Evolutionary conservation across 2,888 invertebrate species (phyloP), one percentile per base, ranked within the genome.

Genomic region (Priocnemis perturbator): DNA sequence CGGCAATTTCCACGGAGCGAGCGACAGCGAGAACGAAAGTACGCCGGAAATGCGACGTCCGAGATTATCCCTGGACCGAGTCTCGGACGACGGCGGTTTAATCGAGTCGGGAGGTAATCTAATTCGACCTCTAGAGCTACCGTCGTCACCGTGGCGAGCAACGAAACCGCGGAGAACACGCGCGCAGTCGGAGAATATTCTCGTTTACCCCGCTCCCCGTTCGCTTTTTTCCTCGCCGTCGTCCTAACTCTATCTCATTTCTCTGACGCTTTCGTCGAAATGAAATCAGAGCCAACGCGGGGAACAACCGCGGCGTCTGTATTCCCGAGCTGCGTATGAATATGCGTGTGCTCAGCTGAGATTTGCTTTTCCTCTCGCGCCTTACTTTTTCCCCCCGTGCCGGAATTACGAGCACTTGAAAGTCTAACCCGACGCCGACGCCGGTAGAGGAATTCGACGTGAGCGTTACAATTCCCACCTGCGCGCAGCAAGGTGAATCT

Each of bases 211-310:
- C 64, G 58, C 68, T 69, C 69, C 63, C 69, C 45, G 55, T 30
- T 60, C 37, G 67, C 58, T 75, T 72, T 74, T 71, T 73, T 71
- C 63, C 19, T 56, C 55, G 56, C 63, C 69, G 37, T 53, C 23
- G 60, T 60, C 63, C 62, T 74, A 73, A 55, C 48, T 66, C 48
- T 57, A 15, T 58, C 50, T 66, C 37, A 11, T 37, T 50, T 58
- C 60, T 20, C 60, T 60, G 65, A 23, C 64, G 60, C 64, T 69
- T 71, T 69, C 76, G 71, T 60, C 74, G 76, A 81, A 85, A 85
- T 83, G 81, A 83, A 85, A 84, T 85, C 84, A 84, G 77, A 81
- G 64, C 61, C 66, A 57, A 45, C 53, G 59, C 69, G 65, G 67
- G 64, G 72, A 60, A 53, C 58, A 59, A 61, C 69, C 53, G 62